Base-by-base conservation (phyloP, 1,140 invertebrate species). In the Hyphantria cunea region DNA sequence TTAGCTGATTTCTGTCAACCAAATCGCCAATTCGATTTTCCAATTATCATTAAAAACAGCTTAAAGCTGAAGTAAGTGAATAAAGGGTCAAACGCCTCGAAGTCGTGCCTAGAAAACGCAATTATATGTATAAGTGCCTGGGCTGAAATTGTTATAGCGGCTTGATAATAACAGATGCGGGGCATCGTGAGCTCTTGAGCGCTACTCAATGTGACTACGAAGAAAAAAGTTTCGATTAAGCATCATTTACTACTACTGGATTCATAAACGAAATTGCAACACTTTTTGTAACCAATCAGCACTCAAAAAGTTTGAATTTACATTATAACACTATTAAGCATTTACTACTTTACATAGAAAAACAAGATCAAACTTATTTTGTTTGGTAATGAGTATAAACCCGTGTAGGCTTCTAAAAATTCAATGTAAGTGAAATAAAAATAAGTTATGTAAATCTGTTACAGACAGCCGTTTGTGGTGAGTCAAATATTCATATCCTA, bases 61-160 rank as follows among this genome's bases (percentile, higher is more conserved):
- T n/a, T n/a, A n/a, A 25, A 25, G 1, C 2, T 25, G 17, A 52
- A 56, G 53, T 78, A 77, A 81, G 67, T 70, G 67, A 70, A 79
- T 77, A 68, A 85, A 82, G 82, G 80, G 83, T 88, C 83, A 86
- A 25, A 80, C 80, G 84, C 32, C 85, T 80, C 72, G 33, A 25
- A 83, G 78, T 90, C 85, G 84, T 89, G 85, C 80, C 84, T 84
- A 83, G 81, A 66, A 84, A 86, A 86, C 78, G 79, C 82, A 84
- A 90, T 88, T 86, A 89, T 89, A 85, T 82, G 17, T 83, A 76
- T 86, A 85, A 83, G 84, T 81, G 82, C 78, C 74, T 75, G 75
- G 17, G 17, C 17, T 25, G 72, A 84, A 86, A 86, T 84, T 83
- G 82, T 84, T 87, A 79, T 76, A 79, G 82, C 82, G 83, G 78